phyloP scores from a whole-genome alignment of 2,113 vertebrate species.

The Calidris pygmaea region DNA sequence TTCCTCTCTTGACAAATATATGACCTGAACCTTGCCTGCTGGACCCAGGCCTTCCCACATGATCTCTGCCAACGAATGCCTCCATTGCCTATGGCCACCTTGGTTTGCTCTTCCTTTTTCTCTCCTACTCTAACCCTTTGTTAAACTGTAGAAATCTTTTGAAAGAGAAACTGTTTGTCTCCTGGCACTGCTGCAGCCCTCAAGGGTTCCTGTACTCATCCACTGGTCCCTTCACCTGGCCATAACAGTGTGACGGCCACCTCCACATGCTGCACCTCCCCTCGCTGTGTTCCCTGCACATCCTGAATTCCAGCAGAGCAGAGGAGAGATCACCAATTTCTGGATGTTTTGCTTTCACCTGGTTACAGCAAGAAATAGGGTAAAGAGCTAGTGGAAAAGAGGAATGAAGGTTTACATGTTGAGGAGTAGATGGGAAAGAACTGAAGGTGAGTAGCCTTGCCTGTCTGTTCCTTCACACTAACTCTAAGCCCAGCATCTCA shows the following conservation, averaged over 20 bases:
- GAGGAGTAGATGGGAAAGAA: background rate
- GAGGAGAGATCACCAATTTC: background rate
- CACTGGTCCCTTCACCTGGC: background rate
- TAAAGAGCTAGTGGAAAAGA: background rate
- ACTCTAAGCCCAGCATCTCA: background rate
- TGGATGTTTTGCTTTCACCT: background rate
- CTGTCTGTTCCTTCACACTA: background rate
- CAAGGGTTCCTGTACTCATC: background rate
- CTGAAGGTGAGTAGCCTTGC: background rate
- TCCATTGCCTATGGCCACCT: background rate
- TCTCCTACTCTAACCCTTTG: background rate
- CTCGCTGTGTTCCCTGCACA: background rate
- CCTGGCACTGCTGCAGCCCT: background rate
- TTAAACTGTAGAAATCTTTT: background rate
- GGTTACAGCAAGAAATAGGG: background rate
- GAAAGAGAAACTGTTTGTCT: background rate
- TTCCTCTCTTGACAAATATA: background rate
- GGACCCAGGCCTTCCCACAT: background rate
- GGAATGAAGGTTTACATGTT: background rate
- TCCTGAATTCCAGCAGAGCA: background rate
- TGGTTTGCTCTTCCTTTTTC: background rate
- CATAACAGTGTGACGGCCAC: background rate
- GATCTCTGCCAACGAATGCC: background rate
- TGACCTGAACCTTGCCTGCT: background rate
- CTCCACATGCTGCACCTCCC: background rate